Evolutionary conservation across 2,888 invertebrate genomes (phyloP).

Genomic region (Alloscopus bannaensis): DNA sequence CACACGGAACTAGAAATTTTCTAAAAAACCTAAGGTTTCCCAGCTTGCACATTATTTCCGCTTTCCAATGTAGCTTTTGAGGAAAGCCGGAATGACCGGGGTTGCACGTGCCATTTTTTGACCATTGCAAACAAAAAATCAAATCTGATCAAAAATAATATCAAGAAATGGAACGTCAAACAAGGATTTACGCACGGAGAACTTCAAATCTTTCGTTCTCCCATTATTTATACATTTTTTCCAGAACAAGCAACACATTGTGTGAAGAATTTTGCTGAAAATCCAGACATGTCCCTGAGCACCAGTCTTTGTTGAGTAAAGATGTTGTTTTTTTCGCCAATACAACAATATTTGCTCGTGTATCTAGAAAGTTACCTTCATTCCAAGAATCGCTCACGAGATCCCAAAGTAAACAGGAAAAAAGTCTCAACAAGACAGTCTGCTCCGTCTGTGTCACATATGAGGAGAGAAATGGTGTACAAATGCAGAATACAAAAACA

Average conservation of each 20-base stretch:
- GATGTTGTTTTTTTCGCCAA: background rate
- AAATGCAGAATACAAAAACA: background rate
- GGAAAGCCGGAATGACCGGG: background rate
- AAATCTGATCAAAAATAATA: background rate
- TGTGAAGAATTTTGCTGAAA: slow-evolving; percentile 14
- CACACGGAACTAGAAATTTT: no score
- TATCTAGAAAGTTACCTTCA: no score
- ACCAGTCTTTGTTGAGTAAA: background rate
- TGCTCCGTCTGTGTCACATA: no score
- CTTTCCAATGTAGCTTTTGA: slow-evolving; percentile 34
- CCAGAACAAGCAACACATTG: background rate
- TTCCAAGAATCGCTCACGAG: background rate
- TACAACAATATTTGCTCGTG: slow-evolving; percentile 2
- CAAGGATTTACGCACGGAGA: slow-evolving; percentile 17
- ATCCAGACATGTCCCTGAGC: slow-evolving; percentile 1
- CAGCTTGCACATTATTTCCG: slow-evolving; percentile 7
- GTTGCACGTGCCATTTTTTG: background rate
- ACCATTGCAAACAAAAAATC: no score
- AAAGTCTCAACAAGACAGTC: background rate
- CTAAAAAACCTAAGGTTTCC: no score
- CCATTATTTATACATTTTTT: slow-evolving; percentile 16
- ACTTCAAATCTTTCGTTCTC: background rate
- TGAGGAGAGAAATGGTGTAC: no score
- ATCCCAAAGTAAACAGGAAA: slow-evolving; percentile 3
- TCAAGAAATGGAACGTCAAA: slow-evolving; percentile 16